Base-by-base conservation (phyloP, 2,888 invertebrate species). In the Agonopterix arenella region DNA sequence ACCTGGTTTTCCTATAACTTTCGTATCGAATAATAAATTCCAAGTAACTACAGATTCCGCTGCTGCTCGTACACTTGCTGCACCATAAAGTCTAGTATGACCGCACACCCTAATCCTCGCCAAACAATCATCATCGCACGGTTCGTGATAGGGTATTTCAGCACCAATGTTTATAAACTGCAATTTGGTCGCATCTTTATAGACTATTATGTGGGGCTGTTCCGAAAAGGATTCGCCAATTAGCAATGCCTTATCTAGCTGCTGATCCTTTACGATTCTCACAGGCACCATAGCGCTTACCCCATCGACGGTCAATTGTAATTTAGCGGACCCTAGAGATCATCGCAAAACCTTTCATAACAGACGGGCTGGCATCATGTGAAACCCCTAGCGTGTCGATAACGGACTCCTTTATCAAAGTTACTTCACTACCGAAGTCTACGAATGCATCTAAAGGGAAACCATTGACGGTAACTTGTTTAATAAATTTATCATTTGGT, bases 281-380 rank as follows among this genome's bases (percentile, higher is more conserved):
- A 56, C 57, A 11, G 37, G 18, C 18, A 59, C 57, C 1, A 8
- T 40, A 10, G 57, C 57, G 0, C 18, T 13, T 2, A 58, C 57
- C 2, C 46, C 54, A 47, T 59, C 59, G 7, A 57, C 44, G 2
- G 42, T 37, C 8, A 57, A 36, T 11, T 52, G 37, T 1, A 54
- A 10, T 4, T 9, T n/a, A 4, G 48, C n/a, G n/a, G 40, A 44
- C 1, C 57, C 57, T 8, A 55, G 2, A 8, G 58, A 53, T 18
- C n/a, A 46, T 61, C 2, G 57, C 59, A 45, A 58, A 60, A 16
- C 58, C 58, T 40, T 53, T 57, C 49, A 57, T 48, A 3, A 45
- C n/a, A 4, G 53, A 38, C 1, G 48, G 36, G 1, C 13, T 16
- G 8, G 43, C n/a, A 36, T 56, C 47, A 36, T 52, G 52, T 13